Percentiles rank a stretch among this genome's conserved stretches.
Conservation (phyloP, 2,113 vertebrate genomes). For the Phaethornis superciliosus region DNA sequence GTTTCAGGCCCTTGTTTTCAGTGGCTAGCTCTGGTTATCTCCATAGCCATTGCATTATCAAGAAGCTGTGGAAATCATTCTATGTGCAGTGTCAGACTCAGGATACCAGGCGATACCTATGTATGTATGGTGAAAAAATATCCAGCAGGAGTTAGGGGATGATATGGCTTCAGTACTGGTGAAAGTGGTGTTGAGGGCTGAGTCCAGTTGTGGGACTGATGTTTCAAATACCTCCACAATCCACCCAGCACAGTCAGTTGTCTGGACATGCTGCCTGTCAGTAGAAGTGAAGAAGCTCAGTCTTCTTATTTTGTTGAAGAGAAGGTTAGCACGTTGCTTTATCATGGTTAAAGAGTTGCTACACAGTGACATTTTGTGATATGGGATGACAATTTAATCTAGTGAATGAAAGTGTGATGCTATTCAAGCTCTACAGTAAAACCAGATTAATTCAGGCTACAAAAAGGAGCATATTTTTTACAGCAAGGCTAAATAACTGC, state of each 20-base stretch:
- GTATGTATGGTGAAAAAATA: not conserved
- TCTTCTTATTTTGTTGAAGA: conserved; percentile 28
- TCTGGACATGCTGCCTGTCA: not conserved
- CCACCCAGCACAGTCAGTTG: not conserved
- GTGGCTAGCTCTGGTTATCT: not conserved
- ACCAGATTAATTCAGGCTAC: conserved; percentile 46
- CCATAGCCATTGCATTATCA: not conserved
- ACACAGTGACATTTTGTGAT: conserved; percentile 25
- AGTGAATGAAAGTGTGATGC: not conserved
- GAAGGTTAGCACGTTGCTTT: not conserved
- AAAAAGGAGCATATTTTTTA: conserved; percentile 1
- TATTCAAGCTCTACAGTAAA: conserved; percentile 15
- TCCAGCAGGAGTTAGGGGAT: not conserved
- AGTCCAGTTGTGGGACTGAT: not conserved
- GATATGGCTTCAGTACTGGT: not conserved
- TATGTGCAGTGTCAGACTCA: fast-evolving
- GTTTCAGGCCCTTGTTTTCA: not conserved
- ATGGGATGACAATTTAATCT: conserved; percentile 44
- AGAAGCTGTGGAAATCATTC: not conserved
- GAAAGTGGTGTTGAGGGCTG: not conserved
- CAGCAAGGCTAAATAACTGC: conserved; percentile 28
- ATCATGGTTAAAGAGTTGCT: not conserved
- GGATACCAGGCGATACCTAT: not conserved
- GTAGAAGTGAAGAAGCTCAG: not conserved
- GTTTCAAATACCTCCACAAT: not conserved